A percentile compares a stretch with the other conserved stretches of the same genome.
phyloP scores from a whole-genome alignment of 2,113 vertebrate species.

The Lampris incognitus region DNA sequence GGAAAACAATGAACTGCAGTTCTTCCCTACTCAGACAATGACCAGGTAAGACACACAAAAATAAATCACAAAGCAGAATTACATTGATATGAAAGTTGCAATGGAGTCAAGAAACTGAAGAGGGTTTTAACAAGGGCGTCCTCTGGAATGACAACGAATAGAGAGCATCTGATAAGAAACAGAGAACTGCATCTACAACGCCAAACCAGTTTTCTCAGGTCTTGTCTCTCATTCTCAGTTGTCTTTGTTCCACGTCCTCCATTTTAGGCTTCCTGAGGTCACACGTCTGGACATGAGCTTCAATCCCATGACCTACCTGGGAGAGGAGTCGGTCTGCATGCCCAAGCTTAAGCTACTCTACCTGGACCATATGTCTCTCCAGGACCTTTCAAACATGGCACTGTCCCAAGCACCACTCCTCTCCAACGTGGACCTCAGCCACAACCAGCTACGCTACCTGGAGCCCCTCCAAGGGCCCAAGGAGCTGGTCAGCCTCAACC shows the following conservation, averaged over 20 bases:
- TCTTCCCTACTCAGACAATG: slow-evolving; percentile 87
- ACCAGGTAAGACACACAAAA: slow-evolving; percentile 73
- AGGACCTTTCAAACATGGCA: slow-evolving; percentile 87
- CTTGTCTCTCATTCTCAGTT: not conserved
- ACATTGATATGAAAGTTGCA: not conserved
- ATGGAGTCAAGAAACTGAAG: too few species aligned
- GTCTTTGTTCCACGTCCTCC: not conserved
- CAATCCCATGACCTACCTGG: slow-evolving; percentile 90
- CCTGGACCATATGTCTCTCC: slow-evolving; percentile 88
- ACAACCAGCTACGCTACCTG: slow-evolving; percentile 89
- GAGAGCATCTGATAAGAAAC: too few species aligned
- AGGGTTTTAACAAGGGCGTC: too few species aligned
- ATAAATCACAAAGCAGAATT: not conserved
- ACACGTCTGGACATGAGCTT: slow-evolving; percentile 87
- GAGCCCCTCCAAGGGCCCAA: slow-evolving; percentile 82
- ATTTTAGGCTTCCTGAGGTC: slow-evolving; percentile 78
- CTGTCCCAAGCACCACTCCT: slow-evolving; percentile 84
- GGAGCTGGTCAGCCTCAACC: slow-evolving; percentile 80
- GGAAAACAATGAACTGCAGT: slow-evolving; percentile 94
- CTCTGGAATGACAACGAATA: too few species aligned
- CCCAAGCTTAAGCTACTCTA: slow-evolving; percentile 86
- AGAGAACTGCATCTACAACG: too few species aligned
- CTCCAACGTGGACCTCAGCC: slow-evolving; percentile 84
- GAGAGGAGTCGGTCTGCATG: slow-evolving; percentile 88
- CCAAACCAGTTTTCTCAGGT: not conserved